These are phyloP conservation scores for Myrmecobius fasciatus DNA, from an alignment of 2,113 vertebrate genomes.

Conservation along the genomic window DNA sequence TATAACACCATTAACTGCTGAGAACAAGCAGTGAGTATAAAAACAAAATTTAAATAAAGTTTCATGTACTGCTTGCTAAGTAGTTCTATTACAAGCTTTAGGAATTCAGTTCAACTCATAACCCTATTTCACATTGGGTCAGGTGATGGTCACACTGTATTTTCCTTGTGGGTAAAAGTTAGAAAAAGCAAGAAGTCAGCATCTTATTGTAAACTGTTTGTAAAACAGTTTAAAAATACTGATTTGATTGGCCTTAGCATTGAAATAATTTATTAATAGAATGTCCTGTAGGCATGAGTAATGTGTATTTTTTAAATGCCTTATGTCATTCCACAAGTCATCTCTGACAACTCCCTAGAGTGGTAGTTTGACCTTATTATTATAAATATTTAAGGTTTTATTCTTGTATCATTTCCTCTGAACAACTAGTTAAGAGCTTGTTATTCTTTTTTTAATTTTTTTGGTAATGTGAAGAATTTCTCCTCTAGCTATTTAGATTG, in stretches of 20 bases:
- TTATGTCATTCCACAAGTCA: not conserved
- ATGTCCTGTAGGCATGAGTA: not conserved
- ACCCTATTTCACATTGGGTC: not conserved
- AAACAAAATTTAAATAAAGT: slow-evolving; percentile 80
- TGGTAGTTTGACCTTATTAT: not conserved
- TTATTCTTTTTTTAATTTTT: not conserved
- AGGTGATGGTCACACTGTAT: not conserved
- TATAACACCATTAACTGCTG: slow-evolving; percentile 72
- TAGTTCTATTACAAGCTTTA: slow-evolving; percentile 70
- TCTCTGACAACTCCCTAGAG: not conserved
- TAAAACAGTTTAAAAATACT: not conserved
- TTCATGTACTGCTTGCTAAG: slow-evolving; percentile 72
- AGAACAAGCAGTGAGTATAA: slow-evolving; percentile 71
- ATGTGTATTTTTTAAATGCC: not conserved
- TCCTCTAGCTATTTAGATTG: not conserved
- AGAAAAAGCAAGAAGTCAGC: not conserved
- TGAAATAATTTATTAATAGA: slow-evolving; percentile 18
- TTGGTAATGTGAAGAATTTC: not conserved
- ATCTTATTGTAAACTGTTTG: too few relatives aligned
- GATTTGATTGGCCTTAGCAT: not conserved
- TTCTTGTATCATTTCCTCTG: not conserved
- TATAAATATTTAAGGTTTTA: slow-evolving; percentile 11
- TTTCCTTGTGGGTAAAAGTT: not conserved
- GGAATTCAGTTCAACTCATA: slow-evolving; percentile 39
- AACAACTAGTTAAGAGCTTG: not conserved